Evolutionary conservation across 2,888 invertebrate species (phyloP).

Genomic region (Amphimallon solstitiale): DNA sequence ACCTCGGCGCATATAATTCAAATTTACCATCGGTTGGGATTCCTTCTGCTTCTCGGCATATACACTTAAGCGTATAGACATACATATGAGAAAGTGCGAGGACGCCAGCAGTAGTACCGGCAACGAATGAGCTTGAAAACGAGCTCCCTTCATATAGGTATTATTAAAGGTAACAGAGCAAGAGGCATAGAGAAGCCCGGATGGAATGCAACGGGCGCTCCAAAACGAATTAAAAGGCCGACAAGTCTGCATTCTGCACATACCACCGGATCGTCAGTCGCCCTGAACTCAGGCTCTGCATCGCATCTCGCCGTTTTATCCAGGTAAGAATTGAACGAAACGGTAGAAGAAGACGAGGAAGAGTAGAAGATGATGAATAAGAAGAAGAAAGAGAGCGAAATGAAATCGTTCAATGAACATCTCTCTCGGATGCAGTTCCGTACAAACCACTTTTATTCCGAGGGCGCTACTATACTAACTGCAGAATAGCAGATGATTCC

Average conservation of each 20-base stretch:
- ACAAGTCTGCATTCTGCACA: slow-evolving; percentile 32
- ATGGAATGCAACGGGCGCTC: slow-evolving; percentile 29
- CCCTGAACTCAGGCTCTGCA: neutral
- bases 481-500: no score
- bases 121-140: neutral
- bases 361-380: neutral
- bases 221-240: slow-evolving; percentile 33
- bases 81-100: no score
- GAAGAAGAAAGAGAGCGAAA: neutral
- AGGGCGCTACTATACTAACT: no score
- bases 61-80: no score
- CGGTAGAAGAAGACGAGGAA: neutral
- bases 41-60: no score
- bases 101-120: no score
- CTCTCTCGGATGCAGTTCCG: neutral
- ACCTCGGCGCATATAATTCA: no score
- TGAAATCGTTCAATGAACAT: neutral
- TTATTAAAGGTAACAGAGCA: neutral
- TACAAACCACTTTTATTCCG: neutral
- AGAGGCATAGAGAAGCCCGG: neutral
- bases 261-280: slow-evolving; percentile 22
- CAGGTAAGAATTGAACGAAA: slow-evolving; percentile 21
- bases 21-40: no score
- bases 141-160: neutral
- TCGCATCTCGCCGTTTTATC: neutral